These are phyloP conservation scores for Thamnophis elegans DNA, from an alignment of 2,797 vertebrate genomes.

Conservation along the genomic window DNA sequence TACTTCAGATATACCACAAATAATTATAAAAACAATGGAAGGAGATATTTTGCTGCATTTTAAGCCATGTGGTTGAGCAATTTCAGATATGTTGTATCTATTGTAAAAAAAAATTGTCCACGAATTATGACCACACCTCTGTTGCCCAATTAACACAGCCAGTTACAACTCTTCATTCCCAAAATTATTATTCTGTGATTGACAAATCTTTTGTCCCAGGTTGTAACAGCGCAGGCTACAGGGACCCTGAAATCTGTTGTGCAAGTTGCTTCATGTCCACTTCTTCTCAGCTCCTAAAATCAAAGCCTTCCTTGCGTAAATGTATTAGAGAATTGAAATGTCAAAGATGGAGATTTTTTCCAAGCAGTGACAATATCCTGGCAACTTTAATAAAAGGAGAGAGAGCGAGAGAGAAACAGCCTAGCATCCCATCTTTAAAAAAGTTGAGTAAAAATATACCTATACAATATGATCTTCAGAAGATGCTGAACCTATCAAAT, in stretches of 20 bases:
- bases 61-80: neutral
- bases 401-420: neutral
- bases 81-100: neutral
- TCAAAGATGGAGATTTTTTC: neutral
- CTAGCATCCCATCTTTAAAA: neutral
- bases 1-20: neutral
- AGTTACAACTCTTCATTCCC: neutral
- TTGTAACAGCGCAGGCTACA: neutral
- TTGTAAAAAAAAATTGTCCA: neutral
- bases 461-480: constrained; percentile 10
- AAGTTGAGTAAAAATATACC: neutral
- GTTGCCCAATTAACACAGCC: neutral
- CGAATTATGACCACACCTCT: neutral
- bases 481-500: constrained; percentile 25
- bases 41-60: neutral
- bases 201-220: neutral
- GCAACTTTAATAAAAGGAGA: neutral
- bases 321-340: accelerated
- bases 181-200: neutral
- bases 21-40: neutral
- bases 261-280: neutral
- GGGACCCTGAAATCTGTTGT: neutral
- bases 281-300: neutral
- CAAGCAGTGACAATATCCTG: neutral
- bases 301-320: neutral